phyloP scores from a whole-genome alignment of 2,113 vertebrate species.

The Tragelaphus imberbis region DNA sequence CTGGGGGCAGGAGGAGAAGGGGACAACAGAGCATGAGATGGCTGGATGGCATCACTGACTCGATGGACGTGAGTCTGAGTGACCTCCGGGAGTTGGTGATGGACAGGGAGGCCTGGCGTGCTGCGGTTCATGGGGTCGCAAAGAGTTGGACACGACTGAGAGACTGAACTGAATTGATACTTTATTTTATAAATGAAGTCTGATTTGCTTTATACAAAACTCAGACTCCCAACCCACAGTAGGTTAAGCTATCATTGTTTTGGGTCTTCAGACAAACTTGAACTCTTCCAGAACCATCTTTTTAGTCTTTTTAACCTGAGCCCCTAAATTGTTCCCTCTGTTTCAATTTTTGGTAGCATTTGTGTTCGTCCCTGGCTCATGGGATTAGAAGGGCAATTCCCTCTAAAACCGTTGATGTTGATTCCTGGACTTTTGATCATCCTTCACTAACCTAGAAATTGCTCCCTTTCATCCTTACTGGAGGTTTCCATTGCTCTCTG shows the following conservation, averaged over 20 bases:
- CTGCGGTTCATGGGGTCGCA: no score
- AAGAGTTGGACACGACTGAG: no score
- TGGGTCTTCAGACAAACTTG: neutral
- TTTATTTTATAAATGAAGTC: constrained; percentile 18
- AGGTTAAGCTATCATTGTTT: neutral
- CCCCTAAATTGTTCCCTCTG: neutral
- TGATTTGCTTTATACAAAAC: neutral
- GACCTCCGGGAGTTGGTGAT: no score
- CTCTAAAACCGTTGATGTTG: neutral
- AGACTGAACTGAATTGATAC: no score
- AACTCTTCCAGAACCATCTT: neutral
- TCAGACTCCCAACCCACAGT: neutral
- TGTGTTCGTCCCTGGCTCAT: neutral
- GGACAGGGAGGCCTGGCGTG: no score
- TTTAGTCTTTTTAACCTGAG: neutral
- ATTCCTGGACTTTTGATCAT: neutral
- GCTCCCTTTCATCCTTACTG: neutral
- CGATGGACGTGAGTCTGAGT: no score
- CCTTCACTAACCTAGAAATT: neutral
- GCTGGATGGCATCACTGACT: no score
- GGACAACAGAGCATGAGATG: no score
- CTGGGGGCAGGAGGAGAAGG: no score
- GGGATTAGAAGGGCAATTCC: neutral
- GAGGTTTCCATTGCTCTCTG: neutral
- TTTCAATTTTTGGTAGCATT: neutral